A percentile compares a stretch with the other conserved stretches of the same genome.
Conservation (phyloP, 2,797 vertebrate species). For the Eupleurogrammus muticus region DNA sequence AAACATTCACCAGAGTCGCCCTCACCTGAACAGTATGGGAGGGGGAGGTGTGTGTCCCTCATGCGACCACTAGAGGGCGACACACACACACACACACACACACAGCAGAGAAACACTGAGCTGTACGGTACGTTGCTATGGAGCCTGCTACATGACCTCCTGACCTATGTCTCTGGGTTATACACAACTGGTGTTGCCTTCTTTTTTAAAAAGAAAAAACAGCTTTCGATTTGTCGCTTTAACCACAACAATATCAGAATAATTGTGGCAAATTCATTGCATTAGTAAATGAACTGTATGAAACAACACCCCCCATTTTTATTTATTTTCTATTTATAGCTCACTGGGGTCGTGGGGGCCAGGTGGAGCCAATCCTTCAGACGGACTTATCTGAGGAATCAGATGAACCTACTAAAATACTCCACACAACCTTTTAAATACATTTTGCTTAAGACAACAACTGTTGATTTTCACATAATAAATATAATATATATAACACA, state of each 20-base stretch:
- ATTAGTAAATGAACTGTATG: neutral
- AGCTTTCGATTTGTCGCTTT: neutral
- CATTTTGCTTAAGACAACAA: too few relatives aligned
- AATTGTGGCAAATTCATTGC: neutral
- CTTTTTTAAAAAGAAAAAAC: neutral
- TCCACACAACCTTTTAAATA: too few relatives aligned
- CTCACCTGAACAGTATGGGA: constrained; percentile 72
- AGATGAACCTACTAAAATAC: too few relatives aligned
- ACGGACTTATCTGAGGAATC: too few relatives aligned
- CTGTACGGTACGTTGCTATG: too few relatives aligned
- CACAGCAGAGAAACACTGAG: neutral
- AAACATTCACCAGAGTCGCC: constrained; percentile 75
- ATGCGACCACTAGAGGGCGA: constrained; percentile 48
- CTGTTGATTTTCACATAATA: too few relatives aligned
- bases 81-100: constrained; percentile 3
- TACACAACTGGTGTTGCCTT: neutral
- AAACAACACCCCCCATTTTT: neutral
- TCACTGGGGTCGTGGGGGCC: too few relatives aligned
- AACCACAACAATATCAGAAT: neutral
- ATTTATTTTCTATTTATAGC: neutral
- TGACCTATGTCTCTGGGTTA: neutral
- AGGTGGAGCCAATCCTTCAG: too few relatives aligned
- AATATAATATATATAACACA: too few relatives aligned
- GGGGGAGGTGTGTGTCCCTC: constrained; percentile 5
- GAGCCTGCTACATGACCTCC: neutral